These are phyloP conservation scores for Rhadinocentrus ornatus DNA, from an alignment of 2,797 vertebrate species.

Conservation along the genomic window DNA sequence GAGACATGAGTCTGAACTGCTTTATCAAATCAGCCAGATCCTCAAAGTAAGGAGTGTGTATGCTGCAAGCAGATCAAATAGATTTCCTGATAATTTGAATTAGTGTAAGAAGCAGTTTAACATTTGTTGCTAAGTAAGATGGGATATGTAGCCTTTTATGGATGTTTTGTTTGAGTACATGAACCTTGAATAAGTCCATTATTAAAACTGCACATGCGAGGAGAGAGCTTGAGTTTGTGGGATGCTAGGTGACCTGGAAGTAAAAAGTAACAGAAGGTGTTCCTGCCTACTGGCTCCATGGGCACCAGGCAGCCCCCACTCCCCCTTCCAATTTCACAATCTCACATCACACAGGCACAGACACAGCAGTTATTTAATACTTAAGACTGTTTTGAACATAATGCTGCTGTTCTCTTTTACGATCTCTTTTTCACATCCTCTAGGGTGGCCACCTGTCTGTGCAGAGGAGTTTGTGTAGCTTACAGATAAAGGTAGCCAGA, in stretches of 20 bases:
- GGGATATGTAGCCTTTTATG: background rate
- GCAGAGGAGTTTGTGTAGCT: slow-evolving; percentile 27
- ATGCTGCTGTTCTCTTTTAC: slow-evolving; percentile 14
- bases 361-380: slow-evolving; percentile 37
- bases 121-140: background rate
- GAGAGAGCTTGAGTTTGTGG: slow-evolving; percentile 38
- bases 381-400: slow-evolving; percentile 38
- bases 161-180: slow-evolving; percentile 3
- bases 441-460: slow-evolving; percentile 17
- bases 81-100: background rate
- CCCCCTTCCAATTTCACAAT: slow-evolving; percentile 49
- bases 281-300: slow-evolving; percentile 69
- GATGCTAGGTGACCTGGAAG: slow-evolving; percentile 81
- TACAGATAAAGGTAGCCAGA: slow-evolving; percentile 30
- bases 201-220: slow-evolving; percentile 10
- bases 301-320: slow-evolving; percentile 59
- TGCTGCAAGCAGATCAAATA: background rate
- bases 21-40: background rate
- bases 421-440: slow-evolving; percentile 20
- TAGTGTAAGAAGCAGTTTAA: background rate
- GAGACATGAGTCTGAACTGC: slow-evolving; percentile 24
- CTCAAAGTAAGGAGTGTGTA: background rate
- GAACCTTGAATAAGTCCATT: background rate
- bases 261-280: slow-evolving; percentile 81
- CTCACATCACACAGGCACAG: slow-evolving; percentile 40